Evolutionary conservation across 2,797 vertebrate species (phyloP).

Genomic region (Gobio occitaniae): DNA sequence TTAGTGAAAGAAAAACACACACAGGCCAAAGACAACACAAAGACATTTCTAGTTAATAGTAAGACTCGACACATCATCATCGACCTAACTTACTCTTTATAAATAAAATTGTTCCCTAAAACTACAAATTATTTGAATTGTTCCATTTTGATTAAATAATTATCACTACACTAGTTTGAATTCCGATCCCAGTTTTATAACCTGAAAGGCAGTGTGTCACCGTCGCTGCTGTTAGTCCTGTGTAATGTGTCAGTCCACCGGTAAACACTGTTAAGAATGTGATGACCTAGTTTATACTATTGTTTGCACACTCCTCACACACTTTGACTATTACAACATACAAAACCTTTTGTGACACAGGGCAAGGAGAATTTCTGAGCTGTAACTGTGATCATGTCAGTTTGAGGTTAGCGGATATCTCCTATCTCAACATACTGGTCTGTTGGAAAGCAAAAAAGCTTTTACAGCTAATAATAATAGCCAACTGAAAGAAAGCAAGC

Average conservation of each 20-base stretch:
- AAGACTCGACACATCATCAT: not conserved
- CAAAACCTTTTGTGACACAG: conserved; percentile 55
- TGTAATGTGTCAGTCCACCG: conserved; percentile 70
- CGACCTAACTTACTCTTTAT: not conserved
- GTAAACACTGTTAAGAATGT: conserved; percentile 77
- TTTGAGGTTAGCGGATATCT: not conserved
- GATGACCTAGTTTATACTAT: conserved; percentile 79
- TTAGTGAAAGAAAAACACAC: not conserved
- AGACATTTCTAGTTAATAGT: not conserved
- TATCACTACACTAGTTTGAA: not conserved
- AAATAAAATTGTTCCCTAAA: not conserved
- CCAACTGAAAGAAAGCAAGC: conserved; percentile 40
- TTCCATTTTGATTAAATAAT: not conserved
- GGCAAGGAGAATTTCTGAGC: conserved; percentile 7
- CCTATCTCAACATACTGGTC: not conserved
- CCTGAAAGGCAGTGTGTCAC: not conserved
- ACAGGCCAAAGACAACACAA: not conserved
- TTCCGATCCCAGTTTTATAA: not conserved
- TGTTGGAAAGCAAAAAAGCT: conserved; percentile 1
- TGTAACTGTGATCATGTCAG: not conserved
- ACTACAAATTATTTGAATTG: not conserved
- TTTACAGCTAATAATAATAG: conserved; percentile 4
- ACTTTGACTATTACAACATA: conserved; percentile 62
- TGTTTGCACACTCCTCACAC: conserved; percentile 70
- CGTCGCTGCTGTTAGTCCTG: conserved; percentile 58